Evolutionary conservation across 64 coral and sea anemone genomes (phyloP).

Genomic region (Orbicella faveolata): DNA sequence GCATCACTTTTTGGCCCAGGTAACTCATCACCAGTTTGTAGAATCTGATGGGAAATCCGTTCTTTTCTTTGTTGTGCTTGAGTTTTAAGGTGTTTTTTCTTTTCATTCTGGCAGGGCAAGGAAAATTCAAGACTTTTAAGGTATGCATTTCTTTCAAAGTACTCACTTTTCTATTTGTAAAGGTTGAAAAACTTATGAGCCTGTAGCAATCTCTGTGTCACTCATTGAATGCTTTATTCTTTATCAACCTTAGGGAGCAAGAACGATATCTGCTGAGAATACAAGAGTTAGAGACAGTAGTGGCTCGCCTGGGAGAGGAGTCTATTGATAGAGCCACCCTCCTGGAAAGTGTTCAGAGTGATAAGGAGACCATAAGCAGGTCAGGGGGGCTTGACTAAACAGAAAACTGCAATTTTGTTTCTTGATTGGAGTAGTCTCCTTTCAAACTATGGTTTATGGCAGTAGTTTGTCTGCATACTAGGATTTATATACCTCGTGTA

Average conservation of each 20-base stretch:
- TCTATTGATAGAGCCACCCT: constrained; percentile 77
- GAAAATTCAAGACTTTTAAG: constrained; percentile 55
- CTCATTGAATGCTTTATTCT: not conserved
- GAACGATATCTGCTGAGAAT: constrained; percentile 69
- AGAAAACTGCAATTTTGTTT: not conserved
- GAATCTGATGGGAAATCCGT: too few relatives aligned
- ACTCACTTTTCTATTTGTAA: not conserved
- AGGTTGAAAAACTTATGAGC: too few relatives aligned
- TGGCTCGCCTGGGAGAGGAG: constrained; percentile 76
- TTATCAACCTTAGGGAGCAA: constrained; percentile 31
- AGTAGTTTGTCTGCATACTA: too few relatives aligned
- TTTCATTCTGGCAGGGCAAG: constrained; percentile 14
- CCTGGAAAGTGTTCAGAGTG: constrained; percentile 91
- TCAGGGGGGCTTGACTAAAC: constrained; percentile 13
- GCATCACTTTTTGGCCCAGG: too few relatives aligned
- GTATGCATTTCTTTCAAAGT: constrained; percentile 18
- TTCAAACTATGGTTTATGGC: too few relatives aligned
- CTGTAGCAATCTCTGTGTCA: not conserved
- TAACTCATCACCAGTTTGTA: too few relatives aligned
- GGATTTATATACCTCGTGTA: not conserved
- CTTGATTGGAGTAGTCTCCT: not conserved
- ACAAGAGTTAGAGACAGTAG: constrained; percentile 69
- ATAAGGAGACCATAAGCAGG: constrained; percentile 99
- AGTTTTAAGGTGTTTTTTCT: not conserved
- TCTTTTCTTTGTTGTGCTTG: not conserved